Evolutionary conservation across 2,888 invertebrate genomes (phyloP).

Genomic region (Willowsia nigromaculata): DNA sequence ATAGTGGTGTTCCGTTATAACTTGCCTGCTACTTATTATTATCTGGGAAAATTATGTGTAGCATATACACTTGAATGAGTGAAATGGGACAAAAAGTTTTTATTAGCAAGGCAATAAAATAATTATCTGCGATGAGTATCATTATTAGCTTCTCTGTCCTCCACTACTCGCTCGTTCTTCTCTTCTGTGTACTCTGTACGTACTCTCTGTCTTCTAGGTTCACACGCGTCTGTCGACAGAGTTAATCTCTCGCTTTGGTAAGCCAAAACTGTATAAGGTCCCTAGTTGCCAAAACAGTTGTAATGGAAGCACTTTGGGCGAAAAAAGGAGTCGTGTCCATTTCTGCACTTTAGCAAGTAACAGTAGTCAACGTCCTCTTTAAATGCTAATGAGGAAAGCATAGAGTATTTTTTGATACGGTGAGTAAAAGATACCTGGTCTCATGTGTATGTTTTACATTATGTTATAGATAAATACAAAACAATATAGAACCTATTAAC

Average conservation of each 20-base stretch:
- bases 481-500: slow-evolving; percentile 20
- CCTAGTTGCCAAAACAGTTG: slow-evolving; percentile 57
- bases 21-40: not conserved
- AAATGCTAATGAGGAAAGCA: slow-evolving; percentile 57
- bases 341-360: not conserved
- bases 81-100: slow-evolving; percentile 61
- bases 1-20: not conserved
- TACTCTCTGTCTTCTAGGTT: not conserved
- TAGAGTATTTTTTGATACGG: not conserved
- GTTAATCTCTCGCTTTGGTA: slow-evolving; percentile 6
- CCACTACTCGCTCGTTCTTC: not conserved
- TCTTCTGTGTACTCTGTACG: too few species aligned
- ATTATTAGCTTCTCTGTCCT: slow-evolving; percentile 55
- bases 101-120: slow-evolving; percentile 66
- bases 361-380: not conserved
- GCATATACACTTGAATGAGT: slow-evolving; percentile 42
- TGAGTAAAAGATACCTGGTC: slow-evolving; percentile 7
- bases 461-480: too few species aligned
- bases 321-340: slow-evolving; percentile 21
- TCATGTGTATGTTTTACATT: too few species aligned
- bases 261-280: slow-evolving; percentile 60
- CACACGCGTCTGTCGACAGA: not conserved
- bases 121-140: slow-evolving; percentile 67
- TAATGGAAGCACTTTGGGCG: not conserved
- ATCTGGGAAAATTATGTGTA: not conserved